Evolutionary conservation across 2,797 vertebrate species (phyloP).

Genomic region (Macrochelys suwanniensis): DNA sequence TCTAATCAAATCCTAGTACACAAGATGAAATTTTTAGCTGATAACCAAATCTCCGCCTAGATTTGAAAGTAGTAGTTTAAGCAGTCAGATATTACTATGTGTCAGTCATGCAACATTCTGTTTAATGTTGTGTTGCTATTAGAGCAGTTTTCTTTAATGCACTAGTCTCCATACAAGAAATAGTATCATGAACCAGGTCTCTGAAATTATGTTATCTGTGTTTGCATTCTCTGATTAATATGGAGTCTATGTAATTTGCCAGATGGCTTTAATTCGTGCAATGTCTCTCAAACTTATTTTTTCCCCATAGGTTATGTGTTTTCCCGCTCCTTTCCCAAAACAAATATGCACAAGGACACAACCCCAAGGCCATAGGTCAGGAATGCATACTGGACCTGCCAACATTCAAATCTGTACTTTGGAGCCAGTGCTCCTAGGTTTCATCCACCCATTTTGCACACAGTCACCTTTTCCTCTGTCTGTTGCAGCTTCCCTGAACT

Average conservation of each 20-base stretch:
- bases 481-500: conserved; percentile 12
- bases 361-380: background rate
- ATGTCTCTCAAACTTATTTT: background rate
- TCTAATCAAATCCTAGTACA: background rate
- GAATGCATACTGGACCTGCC: background rate
- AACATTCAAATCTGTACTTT: background rate
- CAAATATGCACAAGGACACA: background rate
- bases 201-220: background rate
- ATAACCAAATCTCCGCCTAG: background rate
- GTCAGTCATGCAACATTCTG: background rate
- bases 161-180: background rate
- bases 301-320: background rate
- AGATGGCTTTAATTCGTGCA: background rate
- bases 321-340: background rate
- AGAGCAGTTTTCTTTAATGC: background rate
- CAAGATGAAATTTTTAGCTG: background rate
- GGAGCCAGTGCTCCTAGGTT: background rate
- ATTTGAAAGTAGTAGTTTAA: background rate
- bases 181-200: background rate
- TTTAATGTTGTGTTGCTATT: background rate
- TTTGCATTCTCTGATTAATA: conserved; percentile 9
- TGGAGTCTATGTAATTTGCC: background rate
- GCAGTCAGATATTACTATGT: rapidly evolving
- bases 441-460: background rate
- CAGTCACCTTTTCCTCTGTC: background rate